These are phyloP conservation scores for Drosophila chauvacae DNA, from an alignment of 1,140 invertebrate genomes.

Conservation along the genomic window DNA sequence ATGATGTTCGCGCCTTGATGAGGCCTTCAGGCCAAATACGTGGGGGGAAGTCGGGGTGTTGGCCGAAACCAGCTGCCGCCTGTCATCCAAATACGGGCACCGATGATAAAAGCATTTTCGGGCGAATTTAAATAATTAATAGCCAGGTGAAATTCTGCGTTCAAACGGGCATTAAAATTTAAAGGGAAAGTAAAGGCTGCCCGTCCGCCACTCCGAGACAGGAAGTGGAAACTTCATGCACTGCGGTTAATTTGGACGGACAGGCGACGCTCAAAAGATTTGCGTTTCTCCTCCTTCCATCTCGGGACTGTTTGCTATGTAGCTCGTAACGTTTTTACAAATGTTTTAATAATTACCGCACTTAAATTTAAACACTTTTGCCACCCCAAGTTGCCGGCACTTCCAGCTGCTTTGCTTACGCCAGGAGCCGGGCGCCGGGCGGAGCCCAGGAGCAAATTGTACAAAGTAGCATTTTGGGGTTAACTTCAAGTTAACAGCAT, in stretches of 20 bases:
- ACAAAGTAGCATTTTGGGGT: constrained; percentile 71
- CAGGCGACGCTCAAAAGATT: constrained; percentile 2
- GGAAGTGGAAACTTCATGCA: constrained; percentile 18
- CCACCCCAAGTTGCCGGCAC: constrained; percentile 24
- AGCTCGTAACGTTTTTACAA: constrained; percentile 40
- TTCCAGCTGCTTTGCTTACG: constrained; percentile 38
- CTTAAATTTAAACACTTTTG: constrained; percentile 50
- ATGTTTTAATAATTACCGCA: constrained; percentile 55
- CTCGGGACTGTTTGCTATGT: constrained; percentile 14
- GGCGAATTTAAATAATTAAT: constrained; percentile 63
- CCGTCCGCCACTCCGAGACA: background rate
- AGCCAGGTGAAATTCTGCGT: constrained; percentile 48
- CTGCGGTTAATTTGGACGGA: constrained; percentile 36
- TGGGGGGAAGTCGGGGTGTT: background rate
- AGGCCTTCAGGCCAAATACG: constrained; percentile 28
- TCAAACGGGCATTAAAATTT: constrained; percentile 44
- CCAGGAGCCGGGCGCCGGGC: background rate
- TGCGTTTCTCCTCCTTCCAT: constrained; percentile 2
- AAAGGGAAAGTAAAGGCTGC: constrained; percentile 11
- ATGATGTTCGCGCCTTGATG: constrained; percentile 66
- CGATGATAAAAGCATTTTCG: constrained; percentile 57
- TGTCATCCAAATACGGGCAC: constrained; percentile 27
- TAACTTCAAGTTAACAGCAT: constrained; percentile 72
- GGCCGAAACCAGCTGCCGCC: constrained; percentile 25
- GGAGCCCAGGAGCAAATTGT: constrained; percentile 54